Base-by-base conservation (phyloP, 1,140 invertebrate genomes). In the Teleopsis dalmanni region DNA sequence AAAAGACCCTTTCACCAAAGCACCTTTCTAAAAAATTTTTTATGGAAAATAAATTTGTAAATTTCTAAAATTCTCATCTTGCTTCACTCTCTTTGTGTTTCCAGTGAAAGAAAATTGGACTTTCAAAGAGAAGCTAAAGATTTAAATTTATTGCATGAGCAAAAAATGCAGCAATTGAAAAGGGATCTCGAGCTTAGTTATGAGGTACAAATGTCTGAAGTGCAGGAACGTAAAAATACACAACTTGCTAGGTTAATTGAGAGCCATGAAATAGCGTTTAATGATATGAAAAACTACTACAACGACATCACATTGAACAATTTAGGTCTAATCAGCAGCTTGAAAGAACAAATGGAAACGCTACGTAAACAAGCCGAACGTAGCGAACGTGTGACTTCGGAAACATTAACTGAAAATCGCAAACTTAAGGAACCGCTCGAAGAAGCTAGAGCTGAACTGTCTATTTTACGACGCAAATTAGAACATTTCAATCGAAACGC, bases 281-380 rank as follows among this genome's bases (percentile, higher is more conserved):
- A 80, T 35, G 87, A 94, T 63, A 84, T 95, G 62, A 95, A 93
- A 71, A 87, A 87, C 66, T 95, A 94, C 73, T 96, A 94, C 57
- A 94, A 93, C 59, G 89, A 95, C 56, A 92, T 95, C 33, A 91
- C 88, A 1, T 70, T 92, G 1, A 95, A 95, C 65, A 95, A 95
- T 71, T 75, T 95, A 48, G 86, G 80, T 41, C 70, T 91, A 8
- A 91, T 92, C 25, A 81, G 82, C 52, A 86, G 80, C 58, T 72
- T 91, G 27, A 91, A 91, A 78, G 85, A 88, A 63, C 85, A 95
- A 80, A 82, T 93, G 71, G 85, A 91, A 61, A 78, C 82, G 10
- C 79, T 88, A 72, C 84, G 88, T 58, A 84, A 82, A 60, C 81
- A 84, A 45, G 84, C 91, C 57, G 87, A 91, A 64, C 70, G 85